phyloP scores from a whole-genome alignment of 1,140 invertebrate genomes.

The Cydia pomonella region DNA sequence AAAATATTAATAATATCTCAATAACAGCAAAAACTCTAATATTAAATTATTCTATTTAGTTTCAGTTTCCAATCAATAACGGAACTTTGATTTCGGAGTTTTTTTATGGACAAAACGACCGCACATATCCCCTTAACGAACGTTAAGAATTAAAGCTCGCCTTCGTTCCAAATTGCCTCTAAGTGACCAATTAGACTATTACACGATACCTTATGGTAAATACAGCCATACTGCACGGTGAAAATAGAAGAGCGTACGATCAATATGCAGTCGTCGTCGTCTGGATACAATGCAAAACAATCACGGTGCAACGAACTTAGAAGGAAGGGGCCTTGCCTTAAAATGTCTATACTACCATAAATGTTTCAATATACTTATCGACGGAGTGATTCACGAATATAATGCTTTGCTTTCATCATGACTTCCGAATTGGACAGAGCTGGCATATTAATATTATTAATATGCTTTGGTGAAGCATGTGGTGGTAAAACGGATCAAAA shows the following conservation, averaged over 20 bases:
- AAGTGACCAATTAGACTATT: conserved; percentile 27
- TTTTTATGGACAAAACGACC: background rate
- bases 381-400: conserved; percentile 58
- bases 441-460: conserved; percentile 14
- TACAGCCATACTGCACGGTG: background rate
- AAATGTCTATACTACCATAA: conserved; percentile 58
- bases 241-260: conserved; percentile 49
- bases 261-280: conserved; percentile 66
- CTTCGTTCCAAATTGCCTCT: conserved; percentile 14
- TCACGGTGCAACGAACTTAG: conserved; percentile 65
- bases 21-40: too few relatives aligned
- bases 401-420: conserved; percentile 41
- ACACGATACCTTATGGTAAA: conserved; percentile 1
- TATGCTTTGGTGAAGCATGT: conserved; percentile 1
- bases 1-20: too few relatives aligned
- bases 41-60: too few relatives aligned
- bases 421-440: conserved; percentile 4
- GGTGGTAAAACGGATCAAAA: background rate
- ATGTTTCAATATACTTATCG: conserved; percentile 38
- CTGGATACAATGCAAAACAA: conserved; percentile 61
- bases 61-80: too few relatives aligned
- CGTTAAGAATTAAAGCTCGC: conserved; percentile 21
- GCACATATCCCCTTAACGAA: conserved; percentile 1
- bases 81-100: too few relatives aligned
- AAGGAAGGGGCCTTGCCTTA: conserved; percentile 67